Conservation (phyloP, 2,888 invertebrate species). For the Agrotis clavis region DNA sequence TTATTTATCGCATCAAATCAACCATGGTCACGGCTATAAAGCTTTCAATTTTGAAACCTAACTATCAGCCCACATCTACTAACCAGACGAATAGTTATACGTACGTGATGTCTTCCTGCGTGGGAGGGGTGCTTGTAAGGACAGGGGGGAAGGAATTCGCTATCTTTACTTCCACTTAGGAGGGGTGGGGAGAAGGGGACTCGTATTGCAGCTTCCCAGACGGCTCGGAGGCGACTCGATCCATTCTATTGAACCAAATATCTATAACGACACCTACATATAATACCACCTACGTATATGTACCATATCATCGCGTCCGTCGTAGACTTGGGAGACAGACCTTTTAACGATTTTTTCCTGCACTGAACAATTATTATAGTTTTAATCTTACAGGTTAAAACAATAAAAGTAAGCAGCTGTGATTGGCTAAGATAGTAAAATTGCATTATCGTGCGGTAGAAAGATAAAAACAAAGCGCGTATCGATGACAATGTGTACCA, state of each 20-base stretch:
- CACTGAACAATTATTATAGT: background rate
- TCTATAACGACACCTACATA: constrained; percentile 50
- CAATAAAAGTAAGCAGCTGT: background rate
- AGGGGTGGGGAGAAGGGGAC: constrained; percentile 57
- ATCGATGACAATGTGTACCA: constrained; percentile 25
- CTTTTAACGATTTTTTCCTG: constrained; percentile 27
- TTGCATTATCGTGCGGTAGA: constrained; percentile 25
- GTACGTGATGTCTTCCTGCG: constrained; percentile 67
- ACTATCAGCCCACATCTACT: constrained; percentile 59
- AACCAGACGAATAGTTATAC: constrained; percentile 54
- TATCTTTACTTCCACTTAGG: constrained; percentile 64
- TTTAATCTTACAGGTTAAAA: background rate
- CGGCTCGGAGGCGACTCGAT: constrained; percentile 72
- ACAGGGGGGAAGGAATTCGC: constrained; percentile 71
- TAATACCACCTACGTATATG: constrained; percentile 17
- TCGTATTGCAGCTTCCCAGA: constrained; percentile 73
- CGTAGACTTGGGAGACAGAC: constrained; percentile 31
- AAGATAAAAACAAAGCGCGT: constrained; percentile 23
- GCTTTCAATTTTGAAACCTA: constrained; percentile 52
- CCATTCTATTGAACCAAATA: constrained; percentile 68
- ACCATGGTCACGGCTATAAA: constrained; percentile 43
- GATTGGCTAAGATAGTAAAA: constrained; percentile 49
- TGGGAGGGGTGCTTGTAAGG: constrained; percentile 61
- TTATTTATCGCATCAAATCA: constrained; percentile 41
- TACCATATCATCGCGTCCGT: constrained; percentile 13